Base-by-base conservation (phyloP, 2,113 vertebrate genomes). In the Rousettus leschenaultii region DNA sequence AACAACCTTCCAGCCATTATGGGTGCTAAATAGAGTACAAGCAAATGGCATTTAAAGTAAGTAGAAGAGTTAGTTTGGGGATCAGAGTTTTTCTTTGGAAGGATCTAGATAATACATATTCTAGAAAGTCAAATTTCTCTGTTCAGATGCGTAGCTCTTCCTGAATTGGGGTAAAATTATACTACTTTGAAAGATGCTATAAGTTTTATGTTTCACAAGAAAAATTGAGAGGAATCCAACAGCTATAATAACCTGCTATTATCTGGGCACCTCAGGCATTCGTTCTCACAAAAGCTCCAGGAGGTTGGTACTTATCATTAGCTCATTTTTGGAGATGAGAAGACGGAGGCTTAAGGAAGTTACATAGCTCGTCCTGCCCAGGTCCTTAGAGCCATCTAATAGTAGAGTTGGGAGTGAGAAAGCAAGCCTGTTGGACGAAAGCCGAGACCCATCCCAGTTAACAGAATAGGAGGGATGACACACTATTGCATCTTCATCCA, bases 301-400 rank as follows among this genome's bases (percentile, higher is more conserved):
- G 18, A 86, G 22, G 28, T 45, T 93, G 35, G 30, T 65, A 92
- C 89, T 90, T 86, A 90, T 73, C 35, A 75, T 86, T 85, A 91
- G n/a, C 28, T 89, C 45, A 61, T 24, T 86, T 73, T 89, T 57
- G 77, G 68, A 61, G 53, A 57, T 45, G 77, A 86, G 70, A 96
- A 94, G 40, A 78, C 6, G 82, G 70, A 89, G 51, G 43, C 15
- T 87, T 90, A 89, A 24, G 53, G n/a, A 11, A 70, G 5, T 84
- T 84, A 33, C 3, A 79, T 53, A 94, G 88, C 12, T 38, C 88
- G 14, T n/a, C 45, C 24, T 86, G 5, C 38, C 70, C 35, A 66
- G 12, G 1, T 38, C 18, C 26, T 85, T 63, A 84, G 24, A 87
- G 6, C 21, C 48, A 57, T 75, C 66, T 71, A 38, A 11, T 30